Conservation (phyloP, 2,888 invertebrate genomes). For the Diarsia mendica region DNA sequence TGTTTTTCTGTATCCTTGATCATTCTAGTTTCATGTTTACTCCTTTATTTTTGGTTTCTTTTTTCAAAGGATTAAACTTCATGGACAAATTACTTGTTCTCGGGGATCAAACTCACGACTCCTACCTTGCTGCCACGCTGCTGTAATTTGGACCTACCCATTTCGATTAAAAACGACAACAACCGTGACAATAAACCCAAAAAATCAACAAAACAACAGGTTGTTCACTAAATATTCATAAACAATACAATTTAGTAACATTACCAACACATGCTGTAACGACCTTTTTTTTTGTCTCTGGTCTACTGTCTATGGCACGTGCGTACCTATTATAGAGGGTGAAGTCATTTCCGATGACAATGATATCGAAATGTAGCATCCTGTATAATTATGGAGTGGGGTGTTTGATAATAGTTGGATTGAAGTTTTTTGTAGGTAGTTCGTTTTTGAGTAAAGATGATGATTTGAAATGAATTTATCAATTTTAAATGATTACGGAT, state of each 20-base stretch:
- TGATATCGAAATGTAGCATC: conserved; percentile 78
- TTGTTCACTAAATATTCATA: conserved; percentile 47
- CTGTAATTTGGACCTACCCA: background rate
- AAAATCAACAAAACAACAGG: conserved; percentile 37
- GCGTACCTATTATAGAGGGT: conserved; percentile 81
- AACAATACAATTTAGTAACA: conserved; percentile 43
- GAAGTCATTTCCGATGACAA: conserved; percentile 87
- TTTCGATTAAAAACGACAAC: background rate
- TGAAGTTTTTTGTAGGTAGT: conserved; percentile 28
- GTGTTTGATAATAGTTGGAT: conserved; percentile 40
- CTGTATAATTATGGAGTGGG: conserved; percentile 69
- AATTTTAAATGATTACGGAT: background rate
- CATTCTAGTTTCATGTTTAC: background rate
- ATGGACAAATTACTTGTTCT: background rate
- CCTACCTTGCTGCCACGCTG: background rate
- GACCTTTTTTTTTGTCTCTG: conserved; percentile 66
- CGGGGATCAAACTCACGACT: background rate
- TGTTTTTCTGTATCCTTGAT: background rate
- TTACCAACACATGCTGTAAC: conserved; percentile 62
- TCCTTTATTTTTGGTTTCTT: too few relatives aligned
- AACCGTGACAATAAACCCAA: conserved; percentile 7
- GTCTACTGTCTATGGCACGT: conserved; percentile 76
- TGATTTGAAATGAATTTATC: conserved; percentile 23
- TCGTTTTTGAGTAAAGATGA: background rate
- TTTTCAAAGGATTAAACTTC: background rate